Conservation (phyloP, 2,797 vertebrate genomes). For the Balearica regulorum region DNA sequence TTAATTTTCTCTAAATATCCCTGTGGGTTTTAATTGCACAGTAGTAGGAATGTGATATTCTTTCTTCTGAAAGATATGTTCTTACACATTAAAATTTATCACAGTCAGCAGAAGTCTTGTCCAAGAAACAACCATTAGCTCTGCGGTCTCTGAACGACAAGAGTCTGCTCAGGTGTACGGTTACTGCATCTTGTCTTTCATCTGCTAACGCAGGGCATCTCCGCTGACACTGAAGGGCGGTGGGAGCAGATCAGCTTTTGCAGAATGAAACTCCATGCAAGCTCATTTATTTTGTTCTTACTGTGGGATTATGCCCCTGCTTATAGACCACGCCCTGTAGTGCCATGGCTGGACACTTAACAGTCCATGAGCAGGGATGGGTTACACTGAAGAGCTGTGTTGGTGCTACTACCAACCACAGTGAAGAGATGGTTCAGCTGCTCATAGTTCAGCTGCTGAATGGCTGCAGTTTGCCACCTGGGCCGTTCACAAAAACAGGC, state of each 20-base stretch:
- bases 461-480: neutral
- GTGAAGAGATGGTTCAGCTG: neutral
- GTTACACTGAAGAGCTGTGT: neutral
- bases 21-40: neutral
- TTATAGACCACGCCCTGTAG: accelerated
- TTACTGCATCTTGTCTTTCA: neutral
- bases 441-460: neutral
- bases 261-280: neutral
- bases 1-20: neutral
- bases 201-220: neutral
- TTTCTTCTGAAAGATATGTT: neutral
- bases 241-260: neutral
- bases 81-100: neutral
- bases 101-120: neutral
- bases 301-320: neutral
- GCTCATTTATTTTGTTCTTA: neutral
- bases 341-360: neutral
- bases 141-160: neutral
- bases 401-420: accelerated
- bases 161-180: accelerated
- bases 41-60: neutral
- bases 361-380: no score
- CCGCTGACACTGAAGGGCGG: neutral
- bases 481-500: accelerated
- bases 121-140: neutral